Base-by-base conservation (phyloP, 2,113 vertebrate genomes). In the Chaenocephalus aceratus region DNA sequence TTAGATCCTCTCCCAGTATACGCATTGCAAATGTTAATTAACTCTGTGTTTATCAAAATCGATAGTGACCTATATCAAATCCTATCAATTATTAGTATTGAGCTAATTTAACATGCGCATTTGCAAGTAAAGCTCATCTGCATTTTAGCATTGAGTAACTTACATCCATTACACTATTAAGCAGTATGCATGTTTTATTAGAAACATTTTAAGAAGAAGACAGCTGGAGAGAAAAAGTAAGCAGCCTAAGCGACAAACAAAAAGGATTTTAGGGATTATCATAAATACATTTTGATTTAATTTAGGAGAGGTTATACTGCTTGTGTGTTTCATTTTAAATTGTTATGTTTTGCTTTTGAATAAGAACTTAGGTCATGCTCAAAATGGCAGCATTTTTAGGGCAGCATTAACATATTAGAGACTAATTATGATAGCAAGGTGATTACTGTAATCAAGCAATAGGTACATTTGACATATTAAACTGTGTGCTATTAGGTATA, bases 11-110 rank as follows among this genome's bases (percentile, higher is more conserved):
- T 72, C 51, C 49, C 14, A 68, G 69, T 21, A 21, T 46, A 61
- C 68, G 13, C 82, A 66, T 48, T 44, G 65, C 79, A 82, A 75
- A 89, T 77, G 56, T 79, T 78, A 44, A 83, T 83, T 79, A 83
- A 82, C 57, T 83, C 53, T 56, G 52, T 49, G 67, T 75, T 65
- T 10, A 58, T 73, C 52, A 59, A 73, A 66, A 67, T 79, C 10
- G 48, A 62, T 26, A 62, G 65, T 81, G 54, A 70, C 67, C 72
- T 21, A 71, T 69, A 79, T 88, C 13, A 69, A 44, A 68, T 84
- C 60, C 60, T 16, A 66, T 65, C 62, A 76, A 75, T 85, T 59
- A 59, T 71, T 54, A 58, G 57, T 72, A 66, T 49, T 13, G 59
- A 59, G 49, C 26, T 9, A 26, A 36, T 60, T 53, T 21, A 5